Base-by-base conservation (phyloP, 2,888 invertebrate species). In the Clistopyga incitator region DNA sequence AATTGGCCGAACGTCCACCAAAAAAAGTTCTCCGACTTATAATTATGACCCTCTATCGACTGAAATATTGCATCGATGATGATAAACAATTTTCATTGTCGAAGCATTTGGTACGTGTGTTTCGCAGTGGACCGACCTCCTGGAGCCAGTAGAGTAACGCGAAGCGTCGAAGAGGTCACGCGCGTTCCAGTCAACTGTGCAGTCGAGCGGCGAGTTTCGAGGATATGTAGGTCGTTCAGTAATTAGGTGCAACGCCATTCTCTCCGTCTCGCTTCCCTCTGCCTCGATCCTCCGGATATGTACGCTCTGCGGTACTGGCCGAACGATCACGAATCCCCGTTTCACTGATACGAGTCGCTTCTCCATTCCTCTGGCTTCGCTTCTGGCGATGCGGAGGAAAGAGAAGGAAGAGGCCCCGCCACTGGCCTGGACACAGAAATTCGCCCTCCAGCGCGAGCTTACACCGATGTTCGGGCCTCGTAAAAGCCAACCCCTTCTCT, bases 141-240 rank as follows among this genome's bases (percentile, higher is more conserved):
- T 50, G 47, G 47, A 42, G 20, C 42, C 29, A 65, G 71, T 72
- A 20, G 42, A 61, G 75, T 38, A 64, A 79, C 50, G 71, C 71
- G 20, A 61, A 79, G 50, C 76, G 76, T 65, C 42, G 76, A 79
- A 76, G 79, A 71, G 74, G 76, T 67, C 61, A 75, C 20, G 67
- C 23, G 70, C 64, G 47, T 47, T 38, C 52, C 61, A 78, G 67
- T 81, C 64, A 64, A 29, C 50, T n/a, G 47, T 50, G 59, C 67
- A 38, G 54, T 42, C 71, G 45, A 64, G 61, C 79, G 56, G 56
- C 70, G 64, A 72, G 84, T 70, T 64, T 47, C 64, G 23, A 38
- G 70, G 67, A 70, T 78, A 85, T 85, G 78, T 86, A 81, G 86
- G 86, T 85, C 85, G 78, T 78, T 56, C 54, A 70, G 84, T 85